Conservation (phyloP, 2,888 invertebrate genomes). For the Euspilapteryx auroguttella region DNA sequence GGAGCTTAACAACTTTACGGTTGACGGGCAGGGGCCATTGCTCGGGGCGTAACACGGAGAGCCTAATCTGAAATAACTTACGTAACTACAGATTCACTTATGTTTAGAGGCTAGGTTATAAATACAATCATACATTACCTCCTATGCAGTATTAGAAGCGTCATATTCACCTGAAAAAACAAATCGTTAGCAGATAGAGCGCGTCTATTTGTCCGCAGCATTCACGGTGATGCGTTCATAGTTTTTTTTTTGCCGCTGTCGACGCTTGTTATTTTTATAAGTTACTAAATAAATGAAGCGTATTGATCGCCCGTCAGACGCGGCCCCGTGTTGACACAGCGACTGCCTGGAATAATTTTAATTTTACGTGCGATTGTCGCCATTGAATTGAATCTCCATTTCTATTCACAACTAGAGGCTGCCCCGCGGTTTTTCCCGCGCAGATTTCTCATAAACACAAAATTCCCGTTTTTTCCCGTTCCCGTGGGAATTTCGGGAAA, state of each 20-base stretch:
- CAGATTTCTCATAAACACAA: too few relatives aligned
- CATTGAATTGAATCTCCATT: too few relatives aligned
- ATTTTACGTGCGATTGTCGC: too few relatives aligned
- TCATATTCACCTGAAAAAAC: conserved; percentile 24
- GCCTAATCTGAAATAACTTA: not conserved
- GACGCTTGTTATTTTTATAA: conserved; percentile 35
- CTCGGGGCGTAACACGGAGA: too few relatives aligned
- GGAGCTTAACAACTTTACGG: conserved; percentile 24
- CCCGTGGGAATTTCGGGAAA: too few relatives aligned
- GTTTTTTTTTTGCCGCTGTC: conserved; percentile 8
- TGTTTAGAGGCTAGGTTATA: too few relatives aligned
- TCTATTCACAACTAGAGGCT: too few relatives aligned
- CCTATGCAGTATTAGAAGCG: too few relatives aligned
- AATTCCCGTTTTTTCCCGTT: too few relatives aligned
- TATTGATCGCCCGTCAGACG: conserved; percentile 43
- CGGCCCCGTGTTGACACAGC: conserved; percentile 36
- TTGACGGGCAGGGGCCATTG: conserved; percentile 26
- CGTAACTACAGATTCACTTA: not conserved
- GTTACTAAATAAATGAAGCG: conserved; percentile 50
- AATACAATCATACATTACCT: too few relatives aligned
- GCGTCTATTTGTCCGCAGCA: conserved; percentile 5
- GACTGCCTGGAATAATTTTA: not conserved
- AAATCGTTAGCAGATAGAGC: conserved; percentile 9
- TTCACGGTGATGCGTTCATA: not conserved
- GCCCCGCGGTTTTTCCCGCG: too few relatives aligned